Percentiles rank a stretch among this genome's conserved stretches.
Evolutionary conservation across 2,797 vertebrate species (phyloP).

Genomic region (Poeciliopsis paucimaculata): DNA sequence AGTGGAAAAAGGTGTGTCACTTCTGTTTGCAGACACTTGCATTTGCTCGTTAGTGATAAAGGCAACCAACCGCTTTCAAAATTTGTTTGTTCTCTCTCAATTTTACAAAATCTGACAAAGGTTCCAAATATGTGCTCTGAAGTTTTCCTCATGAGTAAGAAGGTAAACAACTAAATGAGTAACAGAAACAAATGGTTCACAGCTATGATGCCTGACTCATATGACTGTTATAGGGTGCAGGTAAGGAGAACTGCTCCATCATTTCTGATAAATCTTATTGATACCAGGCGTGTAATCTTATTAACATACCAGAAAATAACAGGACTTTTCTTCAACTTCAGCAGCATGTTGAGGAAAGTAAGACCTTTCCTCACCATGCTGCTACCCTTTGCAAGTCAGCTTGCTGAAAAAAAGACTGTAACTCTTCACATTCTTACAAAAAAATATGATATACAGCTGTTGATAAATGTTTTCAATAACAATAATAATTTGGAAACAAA

Average conservation of each 20-base stretch:
- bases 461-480: not conserved
- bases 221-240: not conserved
- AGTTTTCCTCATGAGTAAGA: not conserved
- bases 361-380: not conserved
- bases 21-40: constrained; percentile 32
- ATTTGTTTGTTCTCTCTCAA: not conserved
- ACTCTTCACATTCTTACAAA: not conserved
- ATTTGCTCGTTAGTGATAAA: constrained; percentile 14
- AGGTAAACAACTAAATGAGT: constrained; percentile 6
- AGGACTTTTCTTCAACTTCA: not conserved
- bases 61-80: not conserved
- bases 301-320: not conserved
- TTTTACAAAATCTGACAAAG: constrained; percentile 9
- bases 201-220: not conserved
- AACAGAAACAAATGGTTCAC: not conserved
- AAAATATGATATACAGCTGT: not conserved
- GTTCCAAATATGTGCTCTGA: constrained; percentile 9
- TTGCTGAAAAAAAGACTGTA: not conserved
- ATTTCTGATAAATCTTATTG: not conserved
- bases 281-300: not conserved
- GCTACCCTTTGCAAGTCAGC: not conserved
- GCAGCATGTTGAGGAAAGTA: too few species aligned
- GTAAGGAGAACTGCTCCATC: not conserved
- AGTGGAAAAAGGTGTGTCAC: constrained; percentile 28
- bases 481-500: not conserved